Conservation (phyloP, 2,797 vertebrate genomes). For the Sebastes oblongus region DNA sequence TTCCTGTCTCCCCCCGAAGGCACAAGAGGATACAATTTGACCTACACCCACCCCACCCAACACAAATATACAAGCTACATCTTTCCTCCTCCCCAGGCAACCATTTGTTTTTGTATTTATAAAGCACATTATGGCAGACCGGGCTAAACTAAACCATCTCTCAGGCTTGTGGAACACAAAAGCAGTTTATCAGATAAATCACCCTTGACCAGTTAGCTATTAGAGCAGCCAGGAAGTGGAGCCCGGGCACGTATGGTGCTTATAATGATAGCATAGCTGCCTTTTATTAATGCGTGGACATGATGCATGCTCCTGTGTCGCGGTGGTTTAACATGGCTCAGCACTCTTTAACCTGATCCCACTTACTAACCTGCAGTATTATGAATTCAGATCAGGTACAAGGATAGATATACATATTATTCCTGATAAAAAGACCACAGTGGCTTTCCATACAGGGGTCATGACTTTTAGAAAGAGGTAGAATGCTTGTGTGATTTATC, state of each 20-base stretch:
- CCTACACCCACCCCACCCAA: slow-evolving; percentile 72
- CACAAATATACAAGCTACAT: slow-evolving; percentile 76
- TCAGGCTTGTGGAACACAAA: slow-evolving; percentile 78
- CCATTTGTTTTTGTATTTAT: slow-evolving; percentile 83
- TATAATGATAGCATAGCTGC: slow-evolving; percentile 76
- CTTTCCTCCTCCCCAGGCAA: slow-evolving; percentile 76
- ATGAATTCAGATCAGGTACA: slow-evolving; percentile 79
- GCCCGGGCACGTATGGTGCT: slow-evolving; percentile 77
- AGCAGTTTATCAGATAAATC: slow-evolving; percentile 84
- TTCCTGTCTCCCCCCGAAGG: slow-evolving; percentile 66
- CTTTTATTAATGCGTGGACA: slow-evolving; percentile 82
- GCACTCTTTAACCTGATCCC: slow-evolving; percentile 76
- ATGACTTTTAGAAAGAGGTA: slow-evolving; percentile 10
- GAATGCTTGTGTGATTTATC: background rate
- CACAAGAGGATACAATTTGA: slow-evolving; percentile 76
- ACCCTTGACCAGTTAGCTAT: slow-evolving; percentile 83
- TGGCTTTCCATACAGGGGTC: slow-evolving; percentile 46
- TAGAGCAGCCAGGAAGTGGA: slow-evolving; percentile 76
- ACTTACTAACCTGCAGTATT: slow-evolving; percentile 70
- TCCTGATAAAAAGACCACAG: slow-evolving; percentile 42
- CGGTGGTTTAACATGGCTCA: slow-evolving; percentile 79
- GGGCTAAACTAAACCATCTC: slow-evolving; percentile 76
- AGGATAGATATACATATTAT: slow-evolving; percentile 67
- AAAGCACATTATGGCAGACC: slow-evolving; percentile 76
- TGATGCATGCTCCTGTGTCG: slow-evolving; percentile 73